Conservation (phyloP, 1,140 invertebrate species). For the Apis cerana region DNA sequence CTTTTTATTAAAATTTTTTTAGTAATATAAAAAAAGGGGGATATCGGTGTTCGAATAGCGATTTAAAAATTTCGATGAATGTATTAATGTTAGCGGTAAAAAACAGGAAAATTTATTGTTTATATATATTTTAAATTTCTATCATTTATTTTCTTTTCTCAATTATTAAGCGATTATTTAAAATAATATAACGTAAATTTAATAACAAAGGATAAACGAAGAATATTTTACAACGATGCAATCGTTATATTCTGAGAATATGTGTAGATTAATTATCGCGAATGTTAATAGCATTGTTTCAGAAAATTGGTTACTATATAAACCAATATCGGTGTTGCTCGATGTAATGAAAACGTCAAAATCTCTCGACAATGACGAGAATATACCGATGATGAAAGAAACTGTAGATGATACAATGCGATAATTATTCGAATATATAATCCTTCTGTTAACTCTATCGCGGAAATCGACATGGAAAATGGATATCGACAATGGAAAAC, state of each 20-base stretch:
- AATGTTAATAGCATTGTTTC: constrained; percentile 2
- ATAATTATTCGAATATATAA: background rate
- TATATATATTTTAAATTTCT: background rate
- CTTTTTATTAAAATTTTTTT: no score
- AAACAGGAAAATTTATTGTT: no score
- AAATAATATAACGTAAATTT: background rate
- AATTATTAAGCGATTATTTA: background rate
- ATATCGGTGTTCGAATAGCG: no score
- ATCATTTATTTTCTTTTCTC: background rate
- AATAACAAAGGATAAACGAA: background rate
- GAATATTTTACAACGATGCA: background rate
- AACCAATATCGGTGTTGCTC: no score
- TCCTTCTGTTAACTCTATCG: background rate
- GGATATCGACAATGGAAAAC: background rate
- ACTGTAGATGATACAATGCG: background rate
- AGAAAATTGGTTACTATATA: background rate
- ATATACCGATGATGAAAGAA: background rate
- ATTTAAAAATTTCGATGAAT: no score
- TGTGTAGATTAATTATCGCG: background rate
- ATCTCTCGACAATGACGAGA: background rate
- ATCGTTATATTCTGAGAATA: no score
- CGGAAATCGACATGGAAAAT: no score
- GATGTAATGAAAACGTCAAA: constrained; percentile 7
- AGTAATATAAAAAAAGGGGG: no score
- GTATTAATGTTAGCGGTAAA: no score